Conservation (phyloP, 2,113 vertebrate species). For the Gadus macrocephalus region DNA sequence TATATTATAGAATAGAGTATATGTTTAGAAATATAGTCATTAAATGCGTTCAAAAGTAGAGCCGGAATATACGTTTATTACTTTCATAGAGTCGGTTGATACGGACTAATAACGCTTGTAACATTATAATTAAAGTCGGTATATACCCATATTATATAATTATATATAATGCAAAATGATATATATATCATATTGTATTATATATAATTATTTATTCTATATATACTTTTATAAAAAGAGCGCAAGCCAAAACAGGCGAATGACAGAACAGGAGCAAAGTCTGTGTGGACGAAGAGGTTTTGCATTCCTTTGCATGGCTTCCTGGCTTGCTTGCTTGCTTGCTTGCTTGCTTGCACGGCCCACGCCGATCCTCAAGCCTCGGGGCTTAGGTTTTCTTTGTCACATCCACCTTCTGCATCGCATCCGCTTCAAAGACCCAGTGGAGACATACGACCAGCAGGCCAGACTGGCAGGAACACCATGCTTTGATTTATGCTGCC, state of each 20-base stretch:
- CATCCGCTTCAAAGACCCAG: constrained; percentile 25
- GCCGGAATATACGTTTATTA: too few relatives aligned
- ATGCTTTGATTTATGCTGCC: constrained; percentile 35
- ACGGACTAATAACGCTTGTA: too few relatives aligned
- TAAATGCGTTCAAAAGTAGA: too few relatives aligned
- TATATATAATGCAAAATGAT: too few relatives aligned
- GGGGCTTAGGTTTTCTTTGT: constrained; percentile 27
- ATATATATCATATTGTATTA: too few relatives aligned
- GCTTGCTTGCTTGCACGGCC: neutral
- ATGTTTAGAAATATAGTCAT: too few relatives aligned
- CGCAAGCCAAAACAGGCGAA: constrained; percentile 17
- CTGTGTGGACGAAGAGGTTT: constrained; percentile 17
- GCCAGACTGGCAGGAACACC: constrained; percentile 7
- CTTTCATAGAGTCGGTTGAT: too few relatives aligned
- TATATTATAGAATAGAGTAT: too few relatives aligned
- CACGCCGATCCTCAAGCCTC: constrained; percentile 21
- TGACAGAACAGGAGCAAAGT: constrained; percentile 30
- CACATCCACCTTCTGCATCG: constrained; percentile 34
- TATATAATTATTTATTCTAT: too few relatives aligned
- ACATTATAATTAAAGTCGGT: too few relatives aligned
- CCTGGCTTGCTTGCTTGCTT: neutral
- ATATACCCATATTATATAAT: too few relatives aligned
- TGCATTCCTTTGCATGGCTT: constrained; percentile 27
- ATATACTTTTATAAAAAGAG: neutral
- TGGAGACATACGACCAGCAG: constrained; percentile 31